Evolutionary conservation across 2,888 invertebrate species (phyloP), one percentile per base, ranked within the genome.

Genomic region (Melinaea menophilus): DNA sequence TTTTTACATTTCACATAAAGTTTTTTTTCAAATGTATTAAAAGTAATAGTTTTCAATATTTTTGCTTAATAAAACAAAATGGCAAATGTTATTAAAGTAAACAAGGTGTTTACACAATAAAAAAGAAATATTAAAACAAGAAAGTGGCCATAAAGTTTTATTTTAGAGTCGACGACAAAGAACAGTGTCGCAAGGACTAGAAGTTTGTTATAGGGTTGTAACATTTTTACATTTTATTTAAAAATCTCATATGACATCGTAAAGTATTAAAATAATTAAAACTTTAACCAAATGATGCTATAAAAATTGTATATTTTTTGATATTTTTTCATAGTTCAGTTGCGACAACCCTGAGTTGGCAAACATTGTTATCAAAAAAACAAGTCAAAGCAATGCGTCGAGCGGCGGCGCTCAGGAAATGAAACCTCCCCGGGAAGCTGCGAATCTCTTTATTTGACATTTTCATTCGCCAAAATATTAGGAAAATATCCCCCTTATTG

Each of bases 401-500:
- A 13, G 56, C 55, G 46, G 12, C 22, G 56, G 59, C 34, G 56
- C 33, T 63, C 68, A 51, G 69, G 70, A 76, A 75, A 74, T 75
- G 71, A 71, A 74, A 73, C 73, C 72, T 75, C 73, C 74, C 69
- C 65, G 65, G 68, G 71, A 70, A 69, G 63, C 59, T 56, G 62
- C 55, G 59, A 62, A 68, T 64, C 59, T 61, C 59, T 59, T 54
- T 66, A 64, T 64, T 60, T 55, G 56, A 34, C 46, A 57, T 51
- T 65, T 61, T 65, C 58, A 46, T n/a, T 34, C 12, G 5, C 55
- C 35, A 37, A 34, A 35, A 55, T 55, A 55, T 55, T 55, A 51
- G 9, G 31, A 51, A 51, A 51, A 31, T 31, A 31, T 51, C 41
- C 13, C 22, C 51, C n/a, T 55, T 55, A 34, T 35, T 13, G 12